Base-by-base conservation (phyloP, 35 echinoderm and acorn worm genomes). In the Ptychodera flava region DNA sequence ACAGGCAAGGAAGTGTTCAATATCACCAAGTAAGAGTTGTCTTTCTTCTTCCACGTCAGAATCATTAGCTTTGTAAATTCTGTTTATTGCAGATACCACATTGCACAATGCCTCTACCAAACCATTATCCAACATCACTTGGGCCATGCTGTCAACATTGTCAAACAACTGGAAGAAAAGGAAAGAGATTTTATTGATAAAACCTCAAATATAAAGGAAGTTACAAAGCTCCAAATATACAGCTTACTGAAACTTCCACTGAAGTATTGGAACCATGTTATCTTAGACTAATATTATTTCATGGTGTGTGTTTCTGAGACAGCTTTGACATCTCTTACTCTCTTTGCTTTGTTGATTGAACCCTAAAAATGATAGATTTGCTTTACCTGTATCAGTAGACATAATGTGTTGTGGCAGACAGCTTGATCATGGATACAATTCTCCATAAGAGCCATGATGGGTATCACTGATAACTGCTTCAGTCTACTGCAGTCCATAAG, bases 1-100 rank as follows among this genome's bases (percentile, higher is more conserved):
- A 84, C 95, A 93, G 12, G 95, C 90, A 81, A 97, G 28, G 30
- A 94, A 83, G 82, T 97, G 95, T 37, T 93, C 89, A 16, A 97
- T 81, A 90, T 94, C 92, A 29, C 91, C 82, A 14, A 97, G 28
- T 30, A 97, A 87, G 31, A 97, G 76, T 30, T 86, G 84, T 77
- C 89, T 34, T 2, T 90, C 80, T 80, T 88, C 80, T 31, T 64
- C 45, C 6, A 64, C 22, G 45, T 64, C 45, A 64, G 22, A 12
- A 12, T 64, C 45, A 64, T 64, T 12, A 64, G 6, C 22, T 22
- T 64, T 64, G 45, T 64, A 64, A 64, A 64, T 22, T 64, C 22
- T 64, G 1, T 84, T 85, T 16, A 90, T 52, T 1, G 93, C 38
- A 15, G 93, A 86, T 37, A 94, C 34, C 16, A 88, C 82, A 80